phyloP scores from a whole-genome alignment of 2,797 vertebrate species.

The Acanthornis magna region DNA sequence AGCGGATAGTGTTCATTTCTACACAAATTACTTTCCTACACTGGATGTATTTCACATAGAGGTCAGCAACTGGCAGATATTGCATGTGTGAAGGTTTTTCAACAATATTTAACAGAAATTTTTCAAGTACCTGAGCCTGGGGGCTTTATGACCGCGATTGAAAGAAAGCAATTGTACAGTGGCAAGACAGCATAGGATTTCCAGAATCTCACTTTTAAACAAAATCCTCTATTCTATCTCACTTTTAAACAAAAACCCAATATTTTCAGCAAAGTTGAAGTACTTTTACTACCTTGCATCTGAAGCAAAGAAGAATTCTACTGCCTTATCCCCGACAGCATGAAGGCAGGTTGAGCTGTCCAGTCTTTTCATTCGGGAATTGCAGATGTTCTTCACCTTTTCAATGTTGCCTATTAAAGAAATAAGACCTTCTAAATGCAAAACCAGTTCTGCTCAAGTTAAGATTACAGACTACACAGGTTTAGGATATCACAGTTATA shows the following conservation, averaged over 20 bases:
- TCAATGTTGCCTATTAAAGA: slow-evolving; percentile 72
- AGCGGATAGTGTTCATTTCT: neutral
- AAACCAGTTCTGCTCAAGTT: neutral
- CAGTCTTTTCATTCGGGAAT: slow-evolving; percentile 71
- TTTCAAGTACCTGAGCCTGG: neutral
- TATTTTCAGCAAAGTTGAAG: neutral
- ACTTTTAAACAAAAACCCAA: neutral
- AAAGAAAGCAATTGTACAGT: neutral
- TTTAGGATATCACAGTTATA: neutral
- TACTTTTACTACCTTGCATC: slow-evolving; percentile 85
- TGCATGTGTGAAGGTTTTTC: neutral
- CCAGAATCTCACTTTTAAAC: neutral
- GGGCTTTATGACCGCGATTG: neutral
- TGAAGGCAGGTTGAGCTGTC: slow-evolving; percentile 81
- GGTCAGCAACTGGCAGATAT: neutral
- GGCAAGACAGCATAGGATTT: neutral
- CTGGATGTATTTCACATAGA: neutral
- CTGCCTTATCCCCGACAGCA: slow-evolving; percentile 82
- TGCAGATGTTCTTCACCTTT: slow-evolving; percentile 75
- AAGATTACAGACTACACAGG: neutral
- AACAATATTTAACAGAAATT: neutral
- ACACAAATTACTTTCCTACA: neutral
- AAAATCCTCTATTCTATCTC: neutral
- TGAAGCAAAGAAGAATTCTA: slow-evolving; percentile 96
- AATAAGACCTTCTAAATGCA: neutral